These are phyloP conservation scores for Drosophila meridiana DNA, from an alignment of 2,888 invertebrate species.

Conservation along the genomic window DNA sequence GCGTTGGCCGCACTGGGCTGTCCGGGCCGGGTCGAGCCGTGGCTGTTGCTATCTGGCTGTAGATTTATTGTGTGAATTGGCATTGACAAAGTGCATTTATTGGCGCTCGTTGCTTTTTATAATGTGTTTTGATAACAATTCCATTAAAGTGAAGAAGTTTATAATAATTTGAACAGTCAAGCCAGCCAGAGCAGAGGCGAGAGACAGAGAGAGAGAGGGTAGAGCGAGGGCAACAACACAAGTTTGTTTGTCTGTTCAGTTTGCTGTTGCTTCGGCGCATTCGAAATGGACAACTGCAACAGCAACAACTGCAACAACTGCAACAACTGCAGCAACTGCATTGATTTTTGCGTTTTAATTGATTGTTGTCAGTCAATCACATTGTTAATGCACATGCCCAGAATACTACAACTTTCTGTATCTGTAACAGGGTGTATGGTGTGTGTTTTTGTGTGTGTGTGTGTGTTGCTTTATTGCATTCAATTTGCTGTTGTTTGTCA, in stretches of 20 bases:
- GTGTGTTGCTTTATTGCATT: slow-evolving; percentile 69
- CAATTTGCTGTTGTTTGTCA: slow-evolving; percentile 79
- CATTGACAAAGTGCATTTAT: slow-evolving; percentile 83
- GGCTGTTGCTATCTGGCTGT: slow-evolving; percentile 77
- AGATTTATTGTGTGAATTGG: slow-evolving; percentile 84
- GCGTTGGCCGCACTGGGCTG: slow-evolving; percentile 11
- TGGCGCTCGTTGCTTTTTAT: slow-evolving; percentile 74
- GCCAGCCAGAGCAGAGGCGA: slow-evolving; percentile 1
- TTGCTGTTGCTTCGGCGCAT: slow-evolving; percentile 51
- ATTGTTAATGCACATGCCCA: slow-evolving; percentile 72
- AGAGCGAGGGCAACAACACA: background rate
- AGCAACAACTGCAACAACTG: slow-evolving; percentile 24
- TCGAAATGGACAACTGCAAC: slow-evolving; percentile 55
- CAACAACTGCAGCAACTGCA: slow-evolving; percentile 41
- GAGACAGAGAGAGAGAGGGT: background rate
- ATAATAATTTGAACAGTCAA: slow-evolving; percentile 77
- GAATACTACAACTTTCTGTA: slow-evolving; percentile 45
- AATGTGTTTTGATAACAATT: slow-evolving; percentile 82
- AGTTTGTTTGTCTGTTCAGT: slow-evolving; percentile 17
- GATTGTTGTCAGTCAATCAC: slow-evolving; percentile 80
- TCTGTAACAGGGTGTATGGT: slow-evolving; percentile 4
- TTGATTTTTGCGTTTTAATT: slow-evolving; percentile 73
- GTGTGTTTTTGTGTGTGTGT: slow-evolving; percentile 30
- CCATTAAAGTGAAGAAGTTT: slow-evolving; percentile 83
- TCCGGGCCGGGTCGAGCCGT: slow-evolving; percentile 26